Evolutionary conservation across 1,140 invertebrate genomes (phyloP), one percentile per base, ranked within the genome.

Genomic region (Hormaphis cornu): DNA sequence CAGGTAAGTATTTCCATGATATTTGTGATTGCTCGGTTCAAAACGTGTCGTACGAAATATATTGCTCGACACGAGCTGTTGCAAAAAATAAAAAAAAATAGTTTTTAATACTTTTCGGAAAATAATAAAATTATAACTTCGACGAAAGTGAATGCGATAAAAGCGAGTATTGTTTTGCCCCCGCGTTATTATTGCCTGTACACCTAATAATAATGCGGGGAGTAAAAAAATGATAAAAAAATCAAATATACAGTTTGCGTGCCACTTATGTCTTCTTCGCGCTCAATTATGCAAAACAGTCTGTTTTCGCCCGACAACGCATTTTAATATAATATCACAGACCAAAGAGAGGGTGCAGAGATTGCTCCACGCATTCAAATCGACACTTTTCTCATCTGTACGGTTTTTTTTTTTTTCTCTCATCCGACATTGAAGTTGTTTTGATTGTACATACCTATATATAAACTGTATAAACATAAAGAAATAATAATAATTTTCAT

Each of bases 181-280:
- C 12, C 24, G 2, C 16, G 20, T 63, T 37, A 22, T n/a, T 56
- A 37, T 56, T 35, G 30, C 10, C n/a, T 9, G 28, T 18, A 44
- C 22, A 50, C 44, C 44, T 48, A 50, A 66, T 20, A 50, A 66
- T n/a, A 46, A 46, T 4, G 42, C 42, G n/a, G 54, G 37, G 40
- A 58, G 40, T 33, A 33, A 4, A 9, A 6, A 33, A 6, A 33
- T 33, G 9, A 6, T 6, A 6, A 33, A 6, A 33, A 6, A 33
- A 6, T 6, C 9, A 33, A 6, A 87, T 80, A 89, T 66, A 66
- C 28, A 33, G 26, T 66, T 66, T 66, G 61, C 20, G 28, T 26
- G 30, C 61, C 26, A 66, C 61, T 66, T 46, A 66, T 66, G 28
- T 66, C 30, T 61, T 46, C n/a, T 61, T 61, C 58, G 26, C 58